Evolutionary conservation across 2,113 vertebrate genomes (phyloP), one percentile per base, ranked within the genome.

Genomic region (Epinephelus cyanopodus): DNA sequence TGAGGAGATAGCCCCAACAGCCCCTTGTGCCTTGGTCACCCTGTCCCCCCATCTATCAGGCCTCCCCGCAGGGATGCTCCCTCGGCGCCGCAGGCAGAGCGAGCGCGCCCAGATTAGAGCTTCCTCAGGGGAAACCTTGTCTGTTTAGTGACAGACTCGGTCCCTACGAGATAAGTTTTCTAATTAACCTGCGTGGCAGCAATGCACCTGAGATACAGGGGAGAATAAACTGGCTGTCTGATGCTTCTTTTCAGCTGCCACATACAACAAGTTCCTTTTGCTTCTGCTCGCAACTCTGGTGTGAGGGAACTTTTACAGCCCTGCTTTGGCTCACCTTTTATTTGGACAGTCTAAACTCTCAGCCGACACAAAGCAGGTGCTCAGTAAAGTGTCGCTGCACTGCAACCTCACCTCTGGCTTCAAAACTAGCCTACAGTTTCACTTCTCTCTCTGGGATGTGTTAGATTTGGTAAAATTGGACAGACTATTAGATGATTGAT

Each of bases 131-230:
- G 95, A 94, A 95, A 93, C 95, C 93, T 95, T 29, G 11, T 94
- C 93, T 89, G 84, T 93, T 95, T 95, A 95, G 90, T 93, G 92
- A 85, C 88, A 89, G 81, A 82, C 95, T 92, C 84, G 56, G 93
- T 92, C 94, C 95, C 95, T 96, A 93, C 91, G 90, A 96, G 97
- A 97, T 98, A 97, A 94, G 96, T 97, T 98, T 98, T 98, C 94
- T 97, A 97, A 98, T 99, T 98, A 98, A 97, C 97, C 96, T 94
- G 65, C 92, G 23, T 92, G 95, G 92, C 95, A 95, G 94, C 91
- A 90, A n/a, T 84, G 82, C 95, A 93, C 87, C 93, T 82, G 67
- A 52, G 47, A 92, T 94, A 73, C 77, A 93, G 89, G 76, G 57
- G 73, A 69, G 87, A 90, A 86, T 74, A 77, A 90, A 79, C 25